phyloP scores from a whole-genome alignment of 2,888 invertebrate species.

The Tipula helvola region DNA sequence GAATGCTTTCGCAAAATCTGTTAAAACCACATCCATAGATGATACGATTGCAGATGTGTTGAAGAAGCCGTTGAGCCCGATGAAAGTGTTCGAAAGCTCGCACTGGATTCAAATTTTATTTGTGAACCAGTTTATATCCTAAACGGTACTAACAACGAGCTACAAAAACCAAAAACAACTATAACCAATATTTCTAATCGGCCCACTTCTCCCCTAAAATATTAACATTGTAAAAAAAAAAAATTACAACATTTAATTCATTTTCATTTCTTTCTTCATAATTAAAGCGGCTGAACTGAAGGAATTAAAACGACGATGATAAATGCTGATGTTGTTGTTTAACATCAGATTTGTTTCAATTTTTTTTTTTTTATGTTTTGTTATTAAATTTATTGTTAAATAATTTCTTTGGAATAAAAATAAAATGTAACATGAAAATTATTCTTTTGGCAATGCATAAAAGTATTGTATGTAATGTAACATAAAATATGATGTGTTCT shows the following conservation, averaged over 20 bases:
- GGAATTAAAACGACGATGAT: neutral
- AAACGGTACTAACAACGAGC: no score
- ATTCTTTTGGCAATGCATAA: neutral
- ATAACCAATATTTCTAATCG: neutral
- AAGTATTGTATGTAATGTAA: neutral
- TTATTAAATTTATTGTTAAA: neutral
- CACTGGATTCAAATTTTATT: no score
- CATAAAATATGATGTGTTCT: neutral
- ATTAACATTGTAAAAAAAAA: neutral
- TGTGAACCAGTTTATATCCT: no score
- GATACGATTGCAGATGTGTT: no score
- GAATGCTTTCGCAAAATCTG: no score
- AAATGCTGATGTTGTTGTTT: neutral
- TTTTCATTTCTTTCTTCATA: neutral
- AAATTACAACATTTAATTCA: neutral
- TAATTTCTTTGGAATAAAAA: no score
- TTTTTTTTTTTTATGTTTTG: neutral
- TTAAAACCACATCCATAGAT: no score
- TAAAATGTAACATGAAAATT: no score
- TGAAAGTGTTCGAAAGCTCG: no score
- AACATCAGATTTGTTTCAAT: neutral
- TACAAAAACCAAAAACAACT: no score
- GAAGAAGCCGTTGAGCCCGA: no score
- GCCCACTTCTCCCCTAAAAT: neutral
- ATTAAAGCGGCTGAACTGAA: neutral